Evolutionary conservation across 92 coral and sea anemone species (phyloP), one percentile per base, ranked within the genome.

Genomic region (Porites cylindrica): DNA sequence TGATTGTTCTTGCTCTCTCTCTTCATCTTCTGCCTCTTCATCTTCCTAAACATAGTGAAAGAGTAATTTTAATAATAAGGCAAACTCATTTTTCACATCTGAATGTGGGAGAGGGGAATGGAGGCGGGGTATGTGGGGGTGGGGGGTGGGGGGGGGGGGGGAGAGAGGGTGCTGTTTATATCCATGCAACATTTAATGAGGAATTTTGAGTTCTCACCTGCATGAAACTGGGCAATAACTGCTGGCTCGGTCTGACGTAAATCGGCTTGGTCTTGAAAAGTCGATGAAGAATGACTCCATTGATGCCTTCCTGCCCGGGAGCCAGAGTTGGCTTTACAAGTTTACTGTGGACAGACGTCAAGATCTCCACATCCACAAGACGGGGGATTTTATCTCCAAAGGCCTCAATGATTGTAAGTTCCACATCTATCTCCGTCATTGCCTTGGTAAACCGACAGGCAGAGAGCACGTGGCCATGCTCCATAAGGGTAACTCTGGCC

Each of bases 381-480:
- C 62, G 64, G 18, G 87, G 86, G 75, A 88, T 89, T 60, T 82
- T 77, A 38, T 82, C 89, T 19, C 72, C 86, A 77, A 91, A 91
- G 38, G 94, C 91, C 73, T 91, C 91, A 38, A 68, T 32, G 64
- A 91, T 82, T 32, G 92, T 78, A 56, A 10, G 61, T 56, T 56
- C 89, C 18, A 91, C 91, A 74, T 91, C 79, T 29, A 63, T 76
- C 61, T 83, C 94, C 23, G 16, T 81, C 94, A 91, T 91, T 24
- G 54, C 66, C 86, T 88, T 89, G 79, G 58, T 64, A 61, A 88
- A 88, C 38, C 75, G 83, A 64, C 91, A 88, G 24, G 82, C 94
- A 68, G 92, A 75, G 51, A 91, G 83, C 1, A 88, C 85, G 81
- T 91, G 91, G 62, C 94, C 94, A 21, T 89, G 82, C 70, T 88